Base-by-base conservation (phyloP, 2,797 vertebrate genomes). In the Parauchenoglanis punctatus region DNA sequence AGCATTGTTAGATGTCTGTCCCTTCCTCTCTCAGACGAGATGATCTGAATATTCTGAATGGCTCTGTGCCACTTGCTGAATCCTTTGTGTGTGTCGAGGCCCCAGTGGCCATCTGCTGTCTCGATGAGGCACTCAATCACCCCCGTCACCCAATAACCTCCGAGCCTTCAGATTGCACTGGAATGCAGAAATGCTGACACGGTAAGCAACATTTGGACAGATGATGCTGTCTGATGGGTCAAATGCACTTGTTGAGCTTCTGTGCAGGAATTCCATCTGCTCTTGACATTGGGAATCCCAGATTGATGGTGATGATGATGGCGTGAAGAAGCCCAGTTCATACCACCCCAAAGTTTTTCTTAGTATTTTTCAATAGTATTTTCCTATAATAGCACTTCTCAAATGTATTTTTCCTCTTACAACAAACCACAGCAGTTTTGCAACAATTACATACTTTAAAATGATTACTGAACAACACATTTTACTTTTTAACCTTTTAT, bases 31-130 rank as follows among this genome's bases (percentile, higher is more conserved):
- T 92, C 87, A 88, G 82, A 88, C 89, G 61, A 89, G 88, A 86
- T 31, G 54, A 83, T 81, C 70, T 91, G 90, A 92, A 91, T 91
- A 68, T 72, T 83, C 80, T 91, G 91, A 92, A 92, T 89, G 88
- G 88, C 28, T 78, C 46, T 18, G 84, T 86, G 68, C 87, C 91
- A 87, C 86, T 89, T 83, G 89, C 81, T 87, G 83, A 59, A 23
- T 49, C 85, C 77, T 89, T 91, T 93, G 85, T 89, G 78, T 84
- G 67, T 84, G 63, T 87, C 80, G 86, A 28, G 54, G 68, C 46
- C 91, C 90, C 87, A 93, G 91, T 83, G 75, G 85, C 94, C 95
- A 95, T 95, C 95, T 95, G 95, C 93, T 89, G 63, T 86, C 88
- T 90, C 31, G 72, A 67, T 63, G 89, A 86, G 87, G 86, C 87